Evolutionary conservation across 2,797 vertebrate species (phyloP).

Genomic region (Eulemur mongoz): DNA sequence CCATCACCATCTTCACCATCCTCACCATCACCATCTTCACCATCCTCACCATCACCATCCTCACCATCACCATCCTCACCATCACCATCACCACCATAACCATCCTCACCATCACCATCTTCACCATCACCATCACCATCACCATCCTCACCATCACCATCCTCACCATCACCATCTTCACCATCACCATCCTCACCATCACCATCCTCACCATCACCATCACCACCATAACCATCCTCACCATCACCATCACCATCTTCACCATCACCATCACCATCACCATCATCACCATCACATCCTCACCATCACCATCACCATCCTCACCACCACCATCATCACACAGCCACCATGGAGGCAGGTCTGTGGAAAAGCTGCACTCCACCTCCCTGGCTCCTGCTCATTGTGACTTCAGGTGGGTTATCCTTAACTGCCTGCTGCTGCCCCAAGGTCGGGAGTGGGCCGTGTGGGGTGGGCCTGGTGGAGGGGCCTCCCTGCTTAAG

Average conservation of each 20-base stretch:
- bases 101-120: fast-evolving
- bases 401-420: neutral
- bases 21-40: fast-evolving
- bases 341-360: neutral
- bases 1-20: neutral
- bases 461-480: neutral
- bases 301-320: fast-evolving
- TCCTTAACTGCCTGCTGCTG: neutral
- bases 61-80: fast-evolving
- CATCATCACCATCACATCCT: fast-evolving
- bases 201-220: fast-evolving
- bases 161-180: neutral
- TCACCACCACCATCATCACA: fast-evolving
- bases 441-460: neutral
- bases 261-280: fast-evolving
- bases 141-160: neutral
- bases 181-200: fast-evolving
- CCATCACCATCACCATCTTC: neutral
- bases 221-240: fast-evolving
- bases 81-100: fast-evolving
- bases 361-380: neutral
- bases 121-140: neutral
- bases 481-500: neutral
- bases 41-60: fast-evolving
- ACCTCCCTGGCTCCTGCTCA: neutral